Evolutionary conservation across 1,140 invertebrate genomes (phyloP).

Genomic region (Steinernema khuongi): DNA sequence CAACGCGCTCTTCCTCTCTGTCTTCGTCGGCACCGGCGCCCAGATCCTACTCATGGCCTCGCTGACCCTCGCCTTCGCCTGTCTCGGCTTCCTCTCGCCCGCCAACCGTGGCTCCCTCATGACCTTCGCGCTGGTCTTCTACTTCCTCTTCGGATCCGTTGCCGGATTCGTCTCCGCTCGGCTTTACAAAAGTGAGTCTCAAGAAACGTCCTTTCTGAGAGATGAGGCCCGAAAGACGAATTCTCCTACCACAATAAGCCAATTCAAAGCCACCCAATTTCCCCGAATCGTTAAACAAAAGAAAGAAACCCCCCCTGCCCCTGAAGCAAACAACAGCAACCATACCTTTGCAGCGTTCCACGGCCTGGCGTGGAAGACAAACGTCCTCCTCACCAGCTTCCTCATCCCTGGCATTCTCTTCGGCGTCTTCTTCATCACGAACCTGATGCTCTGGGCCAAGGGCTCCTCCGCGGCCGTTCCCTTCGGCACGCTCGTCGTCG

Average conservation of each 20-base stretch:
- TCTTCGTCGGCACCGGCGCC: slow-evolving; percentile 85
- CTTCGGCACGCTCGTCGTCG: slow-evolving; percentile 92
- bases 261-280: slow-evolving; percentile 17
- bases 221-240: too few species aligned
- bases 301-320: background rate
- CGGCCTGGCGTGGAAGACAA: slow-evolving; percentile 95
- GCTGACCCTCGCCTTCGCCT: slow-evolving; percentile 76
- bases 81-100: slow-evolving; percentile 91
- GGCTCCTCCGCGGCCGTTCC: slow-evolving; percentile 82
- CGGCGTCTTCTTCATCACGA: slow-evolving; percentile 88
- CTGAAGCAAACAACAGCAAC: slow-evolving; percentile 31
- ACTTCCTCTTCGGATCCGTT: slow-evolving; percentile 85
- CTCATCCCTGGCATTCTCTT: slow-evolving; percentile 90
- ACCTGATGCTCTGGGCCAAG: slow-evolving; percentile 87
- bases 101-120: slow-evolving; percentile 95
- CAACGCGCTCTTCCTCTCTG: slow-evolving; percentile 89
- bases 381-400: slow-evolving; percentile 89
- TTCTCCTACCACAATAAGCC: background rate
- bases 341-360: slow-evolving; percentile 71
- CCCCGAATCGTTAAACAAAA: slow-evolving; percentile 9
- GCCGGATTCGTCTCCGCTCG: slow-evolving; percentile 91
- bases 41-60: slow-evolving; percentile 74
- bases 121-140: slow-evolving; percentile 82
- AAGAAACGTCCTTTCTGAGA: background rate
- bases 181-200: slow-evolving; percentile 79